Evolutionary conservation across 2,113 vertebrate species (phyloP), one percentile per base, ranked within the genome.

Genomic region (Nyctereutes procyonoides): DNA sequence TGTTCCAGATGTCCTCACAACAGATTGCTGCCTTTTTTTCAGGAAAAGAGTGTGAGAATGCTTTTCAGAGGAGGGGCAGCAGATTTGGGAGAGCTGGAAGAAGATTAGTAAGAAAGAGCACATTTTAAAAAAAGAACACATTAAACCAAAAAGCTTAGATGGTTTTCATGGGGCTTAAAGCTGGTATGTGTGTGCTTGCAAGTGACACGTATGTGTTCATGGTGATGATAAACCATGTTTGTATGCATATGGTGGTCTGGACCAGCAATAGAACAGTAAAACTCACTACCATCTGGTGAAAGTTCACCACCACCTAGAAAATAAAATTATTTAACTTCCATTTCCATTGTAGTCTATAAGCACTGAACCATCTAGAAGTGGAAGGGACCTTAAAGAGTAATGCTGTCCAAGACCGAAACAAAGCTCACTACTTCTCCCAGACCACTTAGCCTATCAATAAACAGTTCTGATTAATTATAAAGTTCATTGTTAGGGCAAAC

Each of bases 291-390:
- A 28, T 15, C n/a, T 43, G 22, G 30, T 85, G 7, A 71, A 93
- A 89, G 17, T 84, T 95, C 7, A 73, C 14, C 24, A 73, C 28
- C 71, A 63, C 4, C 6, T 89, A 56, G 28, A 88, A 56, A 30
- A 85, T 80, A 24, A 26, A 65, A 77, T 94, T 67, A 73, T 81
- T 87, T 94, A 95, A 80, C 20, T 51, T 71, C 28, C 79, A 30
- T 89, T 86, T 86, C 63, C 17, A 76, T 85, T 95, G 86, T 11
- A 80, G 28, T 48, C 20, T 89, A 17, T 90, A 73, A 93, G 20
- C 24, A 67, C 3, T 74, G 56, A 77, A 43, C 1, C 11, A 80
- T 53, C 15, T 28, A 55, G 14, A 24, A 55, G 58, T 85, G 35
- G 13, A 85, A 73, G 19, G 5, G 19, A 48, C 1, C 43, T 67